Conservation (phyloP, 1,140 invertebrate genomes). For the silkworm (Bombyx mori) region DNA sequence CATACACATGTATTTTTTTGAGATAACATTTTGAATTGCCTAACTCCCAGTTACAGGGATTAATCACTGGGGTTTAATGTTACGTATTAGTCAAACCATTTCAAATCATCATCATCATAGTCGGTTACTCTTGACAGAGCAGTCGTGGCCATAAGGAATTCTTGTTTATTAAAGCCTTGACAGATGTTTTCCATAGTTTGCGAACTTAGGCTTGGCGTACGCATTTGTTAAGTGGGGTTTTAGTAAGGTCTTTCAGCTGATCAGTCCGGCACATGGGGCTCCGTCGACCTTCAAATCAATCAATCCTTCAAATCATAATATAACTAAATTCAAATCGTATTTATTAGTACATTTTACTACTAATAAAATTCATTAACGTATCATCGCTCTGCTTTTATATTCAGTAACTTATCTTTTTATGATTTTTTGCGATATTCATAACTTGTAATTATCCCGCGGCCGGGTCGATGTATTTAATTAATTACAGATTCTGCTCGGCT, state of each 20-base stretch:
- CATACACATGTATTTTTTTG: too few relatives aligned
- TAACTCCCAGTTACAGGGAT: too few relatives aligned
- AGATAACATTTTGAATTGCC: too few relatives aligned
- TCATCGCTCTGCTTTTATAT: conserved; percentile 10
- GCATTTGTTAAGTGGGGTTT: too few relatives aligned
- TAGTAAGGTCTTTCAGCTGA: too few relatives aligned
- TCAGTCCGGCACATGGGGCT: too few relatives aligned
- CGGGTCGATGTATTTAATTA: conserved; percentile 17
- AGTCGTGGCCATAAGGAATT: too few relatives aligned
- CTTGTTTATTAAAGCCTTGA: too few relatives aligned
- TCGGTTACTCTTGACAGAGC: too few relatives aligned
- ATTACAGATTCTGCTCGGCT: conserved; percentile 14
- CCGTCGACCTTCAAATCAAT: too few relatives aligned
- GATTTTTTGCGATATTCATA: conserved; percentile 5
- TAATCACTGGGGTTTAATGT: neutral
- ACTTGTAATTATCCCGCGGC: conserved; percentile 6
- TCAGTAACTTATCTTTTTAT: neutral
- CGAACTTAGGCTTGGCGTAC: too few relatives aligned
- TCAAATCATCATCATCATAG: conserved; percentile 7
- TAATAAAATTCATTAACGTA: conserved; percentile 17
- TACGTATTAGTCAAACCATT: conserved; percentile 13
- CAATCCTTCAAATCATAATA: conserved; percentile 10
- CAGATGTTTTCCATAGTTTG: too few relatives aligned
- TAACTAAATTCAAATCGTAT: conserved; percentile 12
- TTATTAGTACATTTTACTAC: conserved; percentile 16